Evolutionary conservation across 2,888 invertebrate genomes (phyloP).

Genomic region (Mimumesa dahlbomi): DNA sequence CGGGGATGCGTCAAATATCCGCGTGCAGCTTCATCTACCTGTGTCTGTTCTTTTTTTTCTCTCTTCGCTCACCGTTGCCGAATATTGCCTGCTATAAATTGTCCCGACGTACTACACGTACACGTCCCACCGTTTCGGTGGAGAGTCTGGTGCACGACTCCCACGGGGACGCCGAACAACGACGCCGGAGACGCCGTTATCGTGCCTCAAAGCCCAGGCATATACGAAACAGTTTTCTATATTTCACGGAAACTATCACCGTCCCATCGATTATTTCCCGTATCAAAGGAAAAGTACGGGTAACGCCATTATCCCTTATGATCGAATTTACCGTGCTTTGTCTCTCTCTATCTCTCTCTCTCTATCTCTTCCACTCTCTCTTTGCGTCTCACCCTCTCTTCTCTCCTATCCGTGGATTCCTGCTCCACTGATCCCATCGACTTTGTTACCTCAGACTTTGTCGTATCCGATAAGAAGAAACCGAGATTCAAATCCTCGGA

Average conservation of each 20-base stretch:
- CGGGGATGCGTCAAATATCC: not conserved
- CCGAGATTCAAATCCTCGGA: too few relatives aligned
- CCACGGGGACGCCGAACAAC: not conserved
- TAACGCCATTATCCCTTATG: too few relatives aligned
- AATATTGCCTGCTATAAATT: conserved; percentile 50
- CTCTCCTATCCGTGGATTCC: too few relatives aligned
- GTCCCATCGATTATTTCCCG: not conserved
- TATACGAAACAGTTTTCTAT: conserved; percentile 21
- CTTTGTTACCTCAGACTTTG: too few relatives aligned
- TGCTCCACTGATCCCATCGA: too few relatives aligned
- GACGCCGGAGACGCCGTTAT: conserved; percentile 3
- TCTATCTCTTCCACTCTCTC: too few relatives aligned
- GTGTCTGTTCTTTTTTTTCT: not conserved
- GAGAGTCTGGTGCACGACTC: not conserved
- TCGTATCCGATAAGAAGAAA: too few relatives aligned
- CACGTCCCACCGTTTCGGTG: conserved; percentile 1
- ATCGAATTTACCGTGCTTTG: too few relatives aligned
- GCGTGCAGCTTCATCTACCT: not conserved
- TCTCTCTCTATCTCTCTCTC: too few relatives aligned
- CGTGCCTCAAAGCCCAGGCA: conserved; percentile 19
- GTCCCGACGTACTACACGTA: not conserved
- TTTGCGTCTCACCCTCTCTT: too few relatives aligned
- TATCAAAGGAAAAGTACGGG: not conserved
- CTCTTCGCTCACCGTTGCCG: conserved; percentile 1
- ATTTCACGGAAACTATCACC: not conserved